A percentile compares a stretch with the other conserved stretches of the same genome.
These are phyloP conservation scores for Caranx melampygus DNA, from an alignment of 2,113 vertebrate genomes.

Conservation along the genomic window DNA sequence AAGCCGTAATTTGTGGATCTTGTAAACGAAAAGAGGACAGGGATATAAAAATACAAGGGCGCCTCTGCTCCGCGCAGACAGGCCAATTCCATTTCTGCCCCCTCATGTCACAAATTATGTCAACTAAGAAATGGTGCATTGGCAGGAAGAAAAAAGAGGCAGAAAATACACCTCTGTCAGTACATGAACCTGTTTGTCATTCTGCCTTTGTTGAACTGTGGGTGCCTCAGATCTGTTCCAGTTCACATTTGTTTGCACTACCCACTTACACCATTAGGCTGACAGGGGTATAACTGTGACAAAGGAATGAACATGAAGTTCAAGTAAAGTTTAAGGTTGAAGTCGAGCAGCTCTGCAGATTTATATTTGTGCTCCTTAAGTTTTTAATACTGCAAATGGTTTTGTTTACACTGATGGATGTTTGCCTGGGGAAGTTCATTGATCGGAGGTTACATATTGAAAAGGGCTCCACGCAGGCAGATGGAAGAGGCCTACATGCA, in stretches of 20 bases:
- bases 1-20: conserved; percentile 61
- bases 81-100: conserved; percentile 56
- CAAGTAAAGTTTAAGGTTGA: neutral
- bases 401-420: conserved; percentile 8
- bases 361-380: neutral
- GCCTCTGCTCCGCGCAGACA: conserved; percentile 35
- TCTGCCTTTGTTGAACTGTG: neutral
- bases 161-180: conserved; percentile 17
- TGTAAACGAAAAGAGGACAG: conserved; percentile 53
- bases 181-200: neutral
- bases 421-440: neutral
- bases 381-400: conserved; percentile 10
- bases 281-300: neutral
- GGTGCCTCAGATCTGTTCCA: neutral
- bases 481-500: neutral
- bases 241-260: neutral
- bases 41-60: conserved; percentile 60
- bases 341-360: conserved; percentile 4
- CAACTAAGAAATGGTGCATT: conserved; percentile 39
- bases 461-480: conserved; percentile 1
- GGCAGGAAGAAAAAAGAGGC: neutral
- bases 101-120: conserved; percentile 63
- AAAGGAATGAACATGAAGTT: no score
- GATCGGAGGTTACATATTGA: neutral
- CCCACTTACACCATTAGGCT: neutral